Evolutionary conservation across 2,113 vertebrate genomes (phyloP).

Genomic region (Cottus gobio): DNA sequence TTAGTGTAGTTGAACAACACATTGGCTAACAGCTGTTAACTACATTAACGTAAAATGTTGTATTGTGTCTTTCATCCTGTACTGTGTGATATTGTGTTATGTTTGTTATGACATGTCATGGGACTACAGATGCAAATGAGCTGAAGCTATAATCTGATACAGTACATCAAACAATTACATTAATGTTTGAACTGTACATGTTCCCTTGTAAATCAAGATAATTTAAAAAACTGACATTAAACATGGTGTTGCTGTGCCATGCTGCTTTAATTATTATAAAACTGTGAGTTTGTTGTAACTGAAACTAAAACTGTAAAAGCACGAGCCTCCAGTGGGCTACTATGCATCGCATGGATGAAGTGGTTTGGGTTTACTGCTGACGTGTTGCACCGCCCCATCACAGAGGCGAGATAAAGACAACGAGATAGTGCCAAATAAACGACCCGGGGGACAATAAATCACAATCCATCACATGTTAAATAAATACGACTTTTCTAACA

Average conservation of each 20-base stretch:
- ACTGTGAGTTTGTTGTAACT: not conserved
- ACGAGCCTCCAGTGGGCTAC: not conserved
- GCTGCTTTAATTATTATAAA: not conserved
- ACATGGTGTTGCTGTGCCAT: not conserved
- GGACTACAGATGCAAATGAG: too few species aligned
- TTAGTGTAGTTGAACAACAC: not conserved
- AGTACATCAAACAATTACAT: too few species aligned
- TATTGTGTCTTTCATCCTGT: too few species aligned
- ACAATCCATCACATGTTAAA: not conserved
- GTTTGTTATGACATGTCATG: too few species aligned
- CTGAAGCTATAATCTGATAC: too few species aligned
- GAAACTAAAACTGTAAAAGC: too few species aligned
- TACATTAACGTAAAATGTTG: not conserved
- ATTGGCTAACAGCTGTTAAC: not conserved
- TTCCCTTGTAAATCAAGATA: too few species aligned
- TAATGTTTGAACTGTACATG: too few species aligned
- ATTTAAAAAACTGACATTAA: too few species aligned
- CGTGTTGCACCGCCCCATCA: conserved; percentile 85
- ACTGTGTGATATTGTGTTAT: too few species aligned
- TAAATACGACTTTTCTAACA: not conserved
- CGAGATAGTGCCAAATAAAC: not conserved
- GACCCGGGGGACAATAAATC: not conserved
- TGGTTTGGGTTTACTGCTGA: conserved; percentile 82
- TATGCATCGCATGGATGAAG: not conserved
- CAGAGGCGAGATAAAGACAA: not conserved